Evolutionary conservation across 2,113 vertebrate genomes (phyloP).

Genomic region (Hystrix cristata): DNA sequence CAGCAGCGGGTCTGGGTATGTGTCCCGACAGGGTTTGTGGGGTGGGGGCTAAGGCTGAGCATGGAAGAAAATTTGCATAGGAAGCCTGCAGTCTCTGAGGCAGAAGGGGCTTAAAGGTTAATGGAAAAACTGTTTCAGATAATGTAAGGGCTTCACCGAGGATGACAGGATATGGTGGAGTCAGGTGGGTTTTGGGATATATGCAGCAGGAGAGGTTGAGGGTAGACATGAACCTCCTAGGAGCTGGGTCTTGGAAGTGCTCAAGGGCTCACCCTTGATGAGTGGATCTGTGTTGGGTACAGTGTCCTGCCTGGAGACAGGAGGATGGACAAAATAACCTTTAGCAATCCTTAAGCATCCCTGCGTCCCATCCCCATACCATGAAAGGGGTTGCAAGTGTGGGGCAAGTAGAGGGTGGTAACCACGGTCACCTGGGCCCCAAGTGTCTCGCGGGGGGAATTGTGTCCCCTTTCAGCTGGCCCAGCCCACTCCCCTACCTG

Average conservation of each 20-base stretch:
- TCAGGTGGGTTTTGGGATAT: not conserved
- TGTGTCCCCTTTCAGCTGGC: not conserved
- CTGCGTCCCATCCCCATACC: not conserved
- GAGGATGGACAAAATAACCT: not conserved
- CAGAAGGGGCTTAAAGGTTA: not conserved
- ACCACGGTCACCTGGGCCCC: not conserved
- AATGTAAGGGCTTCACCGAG: not conserved
- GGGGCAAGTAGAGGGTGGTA: not conserved
- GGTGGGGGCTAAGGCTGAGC: not conserved
- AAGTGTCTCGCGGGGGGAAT: not conserved
- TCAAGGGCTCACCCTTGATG: not conserved
- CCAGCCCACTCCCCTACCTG: not conserved
- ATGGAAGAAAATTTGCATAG: not conserved
- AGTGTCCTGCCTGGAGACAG: not conserved
- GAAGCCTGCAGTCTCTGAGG: not conserved
- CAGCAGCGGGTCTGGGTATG: not conserved
- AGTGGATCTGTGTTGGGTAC: not conserved
- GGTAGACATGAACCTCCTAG: not conserved
- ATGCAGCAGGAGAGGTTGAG: not conserved
- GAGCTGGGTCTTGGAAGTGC: not conserved
- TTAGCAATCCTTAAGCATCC: not conserved
- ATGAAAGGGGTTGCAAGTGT: not conserved
- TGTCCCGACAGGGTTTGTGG: slow-evolving; percentile 11
- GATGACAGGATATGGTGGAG: not conserved
- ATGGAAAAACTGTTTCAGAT: not conserved